Conservation (phyloP, 1,140 invertebrate genomes). For the Andricus grossulariae region DNA sequence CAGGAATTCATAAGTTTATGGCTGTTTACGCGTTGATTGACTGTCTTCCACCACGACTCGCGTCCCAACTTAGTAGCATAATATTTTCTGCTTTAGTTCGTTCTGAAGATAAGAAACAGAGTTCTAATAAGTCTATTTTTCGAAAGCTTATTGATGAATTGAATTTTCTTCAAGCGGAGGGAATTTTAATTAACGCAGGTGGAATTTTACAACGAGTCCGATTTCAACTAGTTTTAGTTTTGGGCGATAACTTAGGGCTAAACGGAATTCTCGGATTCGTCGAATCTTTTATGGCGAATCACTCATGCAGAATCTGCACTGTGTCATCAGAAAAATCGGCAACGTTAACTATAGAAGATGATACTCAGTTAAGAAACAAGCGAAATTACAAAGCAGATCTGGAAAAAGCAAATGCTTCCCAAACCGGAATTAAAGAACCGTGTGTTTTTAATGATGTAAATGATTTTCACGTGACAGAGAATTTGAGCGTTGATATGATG, state of each 20-base stretch:
- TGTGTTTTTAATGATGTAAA: conserved; percentile 38
- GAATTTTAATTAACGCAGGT: no score
- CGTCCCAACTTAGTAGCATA: not conserved
- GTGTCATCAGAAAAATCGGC: not conserved
- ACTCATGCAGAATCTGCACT: conserved; percentile 7
- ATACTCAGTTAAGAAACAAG: not conserved
- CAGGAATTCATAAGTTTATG: not conserved
- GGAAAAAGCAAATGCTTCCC: not conserved
- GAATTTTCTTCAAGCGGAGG: not conserved
- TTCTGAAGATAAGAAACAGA: no score
- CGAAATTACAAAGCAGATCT: not conserved
- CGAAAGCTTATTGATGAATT: not conserved
- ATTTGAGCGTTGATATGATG: conserved; percentile 43
- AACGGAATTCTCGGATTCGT: no score
- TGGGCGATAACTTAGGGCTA: no score
- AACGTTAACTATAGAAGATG: conserved; percentile 6
- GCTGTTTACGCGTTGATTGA: not conserved
- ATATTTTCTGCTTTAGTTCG: not conserved
- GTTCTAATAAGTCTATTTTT: not conserved
- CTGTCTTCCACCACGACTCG: not conserved
- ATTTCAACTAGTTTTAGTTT: not conserved
- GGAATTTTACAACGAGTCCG: not conserved
- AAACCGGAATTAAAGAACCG: conserved; percentile 39
- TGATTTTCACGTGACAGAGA: conserved; percentile 42
- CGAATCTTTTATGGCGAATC: conserved; percentile 10